These are phyloP conservation scores for Lasioglossum vierecki DNA, from an alignment of 2,888 invertebrate genomes.

Conservation along the genomic window DNA sequence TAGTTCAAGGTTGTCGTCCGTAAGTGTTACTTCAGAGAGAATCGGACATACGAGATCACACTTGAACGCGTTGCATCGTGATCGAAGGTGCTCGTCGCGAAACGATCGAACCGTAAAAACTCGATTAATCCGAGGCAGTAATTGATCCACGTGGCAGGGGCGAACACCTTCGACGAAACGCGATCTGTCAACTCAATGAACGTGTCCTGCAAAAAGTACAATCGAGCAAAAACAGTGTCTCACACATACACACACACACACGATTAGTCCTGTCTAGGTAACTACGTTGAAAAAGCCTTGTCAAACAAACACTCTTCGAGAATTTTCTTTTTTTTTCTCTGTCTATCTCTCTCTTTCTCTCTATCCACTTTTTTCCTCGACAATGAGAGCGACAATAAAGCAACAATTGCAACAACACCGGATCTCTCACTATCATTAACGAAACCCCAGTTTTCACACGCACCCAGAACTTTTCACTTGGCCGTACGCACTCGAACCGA, in stretches of 20 bases:
- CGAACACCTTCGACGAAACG: slow-evolving; percentile 45
- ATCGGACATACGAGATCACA: slow-evolving; percentile 28
- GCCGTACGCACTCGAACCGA: slow-evolving; percentile 36
- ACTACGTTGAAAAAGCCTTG: slow-evolving; percentile 61
- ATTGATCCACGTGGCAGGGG: not conserved
- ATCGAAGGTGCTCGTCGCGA: slow-evolving; percentile 38
- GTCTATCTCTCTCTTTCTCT: not conserved
- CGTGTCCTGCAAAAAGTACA: slow-evolving; percentile 15
- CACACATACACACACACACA: not conserved
- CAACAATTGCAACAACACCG: slow-evolving; percentile 63
- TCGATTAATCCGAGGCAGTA: not conserved
- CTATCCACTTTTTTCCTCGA: slow-evolving; percentile 33
- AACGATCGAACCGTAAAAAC: not conserved
- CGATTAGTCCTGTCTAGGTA: slow-evolving; percentile 75
- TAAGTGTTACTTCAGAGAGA: slow-evolving; percentile 59
- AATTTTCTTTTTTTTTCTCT: not conserved
- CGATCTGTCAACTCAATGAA: slow-evolving; percentile 7
- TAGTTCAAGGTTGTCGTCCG: slow-evolving; percentile 65
- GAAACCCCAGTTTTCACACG: slow-evolving; percentile 41
- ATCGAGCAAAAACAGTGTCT: slow-evolving; percentile 29
- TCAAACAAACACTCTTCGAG: slow-evolving; percentile 55
- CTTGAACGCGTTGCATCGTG: slow-evolving; percentile 19
- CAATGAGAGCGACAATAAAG: slow-evolving; percentile 75
- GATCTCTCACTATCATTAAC: slow-evolving; percentile 50
- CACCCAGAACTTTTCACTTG: slow-evolving; percentile 11